Percentiles rank a stretch among this genome's conserved stretches.
Evolutionary conservation across 2,888 invertebrate species (phyloP).

Genomic region (Aradus depressus): DNA sequence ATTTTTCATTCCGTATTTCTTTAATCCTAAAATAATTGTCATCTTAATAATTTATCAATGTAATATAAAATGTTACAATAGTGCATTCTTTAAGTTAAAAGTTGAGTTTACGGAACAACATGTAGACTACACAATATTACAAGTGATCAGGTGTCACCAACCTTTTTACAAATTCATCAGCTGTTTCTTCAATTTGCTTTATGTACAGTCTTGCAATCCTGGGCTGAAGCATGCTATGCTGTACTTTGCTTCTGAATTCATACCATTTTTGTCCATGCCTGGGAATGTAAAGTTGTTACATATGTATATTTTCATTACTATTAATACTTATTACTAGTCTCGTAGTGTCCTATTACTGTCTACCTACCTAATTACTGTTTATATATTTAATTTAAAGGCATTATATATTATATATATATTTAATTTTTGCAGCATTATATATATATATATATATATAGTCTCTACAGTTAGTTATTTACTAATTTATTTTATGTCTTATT

Average conservation of each 20-base stretch:
- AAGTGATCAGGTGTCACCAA: conserved; percentile 34
- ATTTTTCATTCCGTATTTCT: conserved; percentile 34
- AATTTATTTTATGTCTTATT: too few species aligned
- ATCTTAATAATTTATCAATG: background rate
- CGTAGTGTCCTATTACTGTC: too few species aligned
- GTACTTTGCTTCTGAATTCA: conserved; percentile 62
- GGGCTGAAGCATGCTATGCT: conserved; percentile 64
- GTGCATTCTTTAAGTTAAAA: background rate
- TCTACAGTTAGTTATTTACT: too few species aligned
- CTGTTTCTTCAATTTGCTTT: conserved; percentile 55
- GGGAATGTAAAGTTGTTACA: too few species aligned
- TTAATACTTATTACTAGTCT: too few species aligned
- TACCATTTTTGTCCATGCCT: conserved; percentile 78
- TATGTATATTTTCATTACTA: too few species aligned
- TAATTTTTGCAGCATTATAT: too few species aligned
- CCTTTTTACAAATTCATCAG: conserved; percentile 56
- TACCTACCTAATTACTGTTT: too few species aligned
- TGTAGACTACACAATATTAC: background rate
- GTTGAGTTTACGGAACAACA: background rate
- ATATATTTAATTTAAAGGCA: too few species aligned
- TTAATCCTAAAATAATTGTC: conserved; percentile 17
- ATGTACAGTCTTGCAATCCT: conserved; percentile 60
- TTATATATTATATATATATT: too few species aligned
- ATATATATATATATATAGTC: too few species aligned
- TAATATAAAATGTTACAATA: background rate